Evolutionary conservation across 2,113 vertebrate species (phyloP).

Genomic region (Hucho hucho): DNA sequence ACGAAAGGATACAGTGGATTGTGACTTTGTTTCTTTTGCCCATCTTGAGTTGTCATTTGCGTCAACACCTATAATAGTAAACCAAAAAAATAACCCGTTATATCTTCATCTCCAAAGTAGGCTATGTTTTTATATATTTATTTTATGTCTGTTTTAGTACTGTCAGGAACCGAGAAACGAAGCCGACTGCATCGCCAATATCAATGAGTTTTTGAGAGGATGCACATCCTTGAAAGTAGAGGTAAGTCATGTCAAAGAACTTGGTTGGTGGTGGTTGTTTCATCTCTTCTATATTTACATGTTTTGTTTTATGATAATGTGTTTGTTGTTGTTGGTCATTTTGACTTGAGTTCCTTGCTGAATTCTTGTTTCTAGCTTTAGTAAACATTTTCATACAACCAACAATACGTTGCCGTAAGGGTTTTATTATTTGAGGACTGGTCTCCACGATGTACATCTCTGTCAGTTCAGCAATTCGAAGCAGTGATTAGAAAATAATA

Average conservation of each 20-base stretch:
- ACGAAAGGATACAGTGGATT: not conserved
- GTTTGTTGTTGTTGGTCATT: too few relatives aligned
- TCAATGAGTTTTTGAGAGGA: conserved; percentile 90
- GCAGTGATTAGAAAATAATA: too few relatives aligned
- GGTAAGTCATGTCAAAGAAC: conserved; percentile 73
- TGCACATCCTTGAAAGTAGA: conserved; percentile 85
- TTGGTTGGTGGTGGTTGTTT: not conserved
- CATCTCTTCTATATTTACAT: not conserved
- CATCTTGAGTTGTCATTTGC: not conserved
- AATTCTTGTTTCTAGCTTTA: not conserved
- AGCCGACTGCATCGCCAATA: conserved; percentile 85
- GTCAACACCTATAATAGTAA: not conserved
- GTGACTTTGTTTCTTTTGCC: not conserved
- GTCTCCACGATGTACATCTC: too few relatives aligned
- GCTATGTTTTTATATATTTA: conserved; percentile 45
- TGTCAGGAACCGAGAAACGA: conserved; percentile 87
- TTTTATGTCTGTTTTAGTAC: conserved; percentile 73
- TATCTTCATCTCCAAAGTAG: conserved; percentile 11
- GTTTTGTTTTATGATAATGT: not conserved
- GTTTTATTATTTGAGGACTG: too few relatives aligned
- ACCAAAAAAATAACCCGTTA: too few relatives aligned
- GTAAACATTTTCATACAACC: too few relatives aligned
- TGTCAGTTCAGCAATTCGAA: too few relatives aligned
- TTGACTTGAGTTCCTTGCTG: not conserved
- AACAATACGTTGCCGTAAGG: too few relatives aligned